These are phyloP conservation scores for Cosmopolites sordidus DNA, from an alignment of 2,888 invertebrate species.

Conservation along the genomic window DNA sequence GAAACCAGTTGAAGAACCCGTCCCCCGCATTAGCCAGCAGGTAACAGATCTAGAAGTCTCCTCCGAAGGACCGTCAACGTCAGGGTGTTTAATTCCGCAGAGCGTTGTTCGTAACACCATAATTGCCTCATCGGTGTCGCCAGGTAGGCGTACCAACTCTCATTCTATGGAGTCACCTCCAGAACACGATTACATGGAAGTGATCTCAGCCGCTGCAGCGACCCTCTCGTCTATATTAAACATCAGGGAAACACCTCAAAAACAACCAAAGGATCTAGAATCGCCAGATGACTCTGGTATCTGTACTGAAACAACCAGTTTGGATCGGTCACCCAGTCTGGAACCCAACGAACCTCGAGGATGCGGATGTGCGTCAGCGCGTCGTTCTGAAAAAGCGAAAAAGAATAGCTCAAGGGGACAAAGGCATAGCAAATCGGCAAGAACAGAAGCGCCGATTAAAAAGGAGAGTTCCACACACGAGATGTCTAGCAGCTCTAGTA, in stretches of 20 bases:
- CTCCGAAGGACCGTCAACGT: conserved; percentile 57
- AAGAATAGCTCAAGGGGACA: background rate
- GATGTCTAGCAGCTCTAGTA: conserved; percentile 32
- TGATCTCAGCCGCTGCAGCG: conserved; percentile 62
- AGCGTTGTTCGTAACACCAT: conserved; percentile 58
- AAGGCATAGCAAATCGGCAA: background rate
- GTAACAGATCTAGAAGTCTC: conserved; percentile 11
- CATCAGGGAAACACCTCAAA: conserved; percentile 47
- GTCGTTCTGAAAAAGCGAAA: background rate
- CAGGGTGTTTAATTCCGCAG: conserved; percentile 61
- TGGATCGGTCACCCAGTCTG: conserved; percentile 61
- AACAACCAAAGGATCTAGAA: conserved; percentile 40
- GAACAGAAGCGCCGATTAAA: conserved; percentile 3
- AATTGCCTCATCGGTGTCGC: conserved; percentile 45
- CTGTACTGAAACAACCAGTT: conserved; percentile 68
- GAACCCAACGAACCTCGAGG: conserved; percentile 45
- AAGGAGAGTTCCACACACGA: conserved; percentile 6
- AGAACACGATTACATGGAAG: conserved; percentile 52
- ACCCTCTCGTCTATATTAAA: conserved; percentile 57
- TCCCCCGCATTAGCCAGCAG: conserved; percentile 5
- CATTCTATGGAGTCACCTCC: conserved; percentile 47
- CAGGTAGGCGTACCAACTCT: conserved; percentile 21
- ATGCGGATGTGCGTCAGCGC: background rate
- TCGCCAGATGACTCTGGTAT: conserved; percentile 63
- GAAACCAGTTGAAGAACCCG: conserved; percentile 1